Conservation (phyloP, 2,888 invertebrate species). For the Plemyria rubiginata region DNA sequence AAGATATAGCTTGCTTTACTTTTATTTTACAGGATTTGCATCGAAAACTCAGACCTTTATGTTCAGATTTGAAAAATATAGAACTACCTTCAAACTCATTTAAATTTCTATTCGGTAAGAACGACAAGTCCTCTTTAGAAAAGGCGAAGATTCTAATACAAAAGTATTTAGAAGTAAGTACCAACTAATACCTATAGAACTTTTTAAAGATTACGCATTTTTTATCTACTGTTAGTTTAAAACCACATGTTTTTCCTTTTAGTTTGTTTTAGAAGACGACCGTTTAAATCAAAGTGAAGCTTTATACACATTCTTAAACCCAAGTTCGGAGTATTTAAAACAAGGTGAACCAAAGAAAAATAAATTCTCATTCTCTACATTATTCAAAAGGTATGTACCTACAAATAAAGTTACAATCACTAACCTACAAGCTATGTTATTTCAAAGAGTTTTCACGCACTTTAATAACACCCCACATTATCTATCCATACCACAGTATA, state of each 20-base stretch:
- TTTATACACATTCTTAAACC: constrained; percentile 95
- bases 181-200: background rate
- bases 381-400: constrained; percentile 91
- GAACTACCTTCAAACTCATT: constrained; percentile 93
- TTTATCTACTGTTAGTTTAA: background rate
- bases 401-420: background rate
- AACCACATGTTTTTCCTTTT: constrained; percentile 52
- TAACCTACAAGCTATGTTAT: background rate
- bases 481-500: background rate
- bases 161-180: constrained; percentile 92
- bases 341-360: constrained; percentile 93
- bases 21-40: constrained; percentile 90
- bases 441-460: background rate
- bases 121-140: constrained; percentile 91
- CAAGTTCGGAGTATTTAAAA: constrained; percentile 95
- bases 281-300: constrained; percentile 95
- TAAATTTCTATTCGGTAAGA: constrained; percentile 93
- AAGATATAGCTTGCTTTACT: no score
- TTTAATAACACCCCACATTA: background rate
- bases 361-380: constrained; percentile 93
- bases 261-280: constrained; percentile 95
- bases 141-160: constrained; percentile 93
- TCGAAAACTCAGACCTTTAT: constrained; percentile 92
- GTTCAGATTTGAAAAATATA: constrained; percentile 91
- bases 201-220: background rate